These are phyloP conservation scores for Neoitamus cyanurus DNA, from an alignment of 2,888 invertebrate species.

Conservation along the genomic window DNA sequence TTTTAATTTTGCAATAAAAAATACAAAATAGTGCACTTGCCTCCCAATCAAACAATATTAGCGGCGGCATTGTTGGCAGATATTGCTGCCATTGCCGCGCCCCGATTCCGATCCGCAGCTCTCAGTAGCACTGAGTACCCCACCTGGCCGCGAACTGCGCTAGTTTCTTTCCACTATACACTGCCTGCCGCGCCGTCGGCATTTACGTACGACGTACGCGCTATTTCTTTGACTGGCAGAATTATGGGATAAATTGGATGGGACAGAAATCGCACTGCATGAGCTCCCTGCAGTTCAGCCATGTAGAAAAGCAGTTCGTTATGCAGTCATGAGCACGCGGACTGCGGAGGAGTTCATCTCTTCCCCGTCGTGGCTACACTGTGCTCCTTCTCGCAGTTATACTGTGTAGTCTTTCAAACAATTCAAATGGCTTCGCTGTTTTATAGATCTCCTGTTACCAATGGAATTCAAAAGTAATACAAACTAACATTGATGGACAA, in stretches of 20 bases:
- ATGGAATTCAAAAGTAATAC: not conserved
- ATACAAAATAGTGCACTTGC: conserved; percentile 37
- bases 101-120: not conserved
- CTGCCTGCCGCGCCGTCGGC: not conserved
- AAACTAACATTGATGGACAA: not conserved
- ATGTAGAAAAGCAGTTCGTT: not conserved
- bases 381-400: not conserved
- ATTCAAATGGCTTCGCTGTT: not conserved
- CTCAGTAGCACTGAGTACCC: not conserved
- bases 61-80: conserved; percentile 22
- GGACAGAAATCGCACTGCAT: not conserved
- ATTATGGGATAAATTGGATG: not conserved
- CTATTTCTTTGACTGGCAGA: not conserved
- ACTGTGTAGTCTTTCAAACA: not conserved
- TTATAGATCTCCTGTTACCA: not conserved
- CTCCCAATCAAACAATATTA: conserved; percentile 41
- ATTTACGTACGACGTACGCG: not conserved
- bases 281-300: not conserved
- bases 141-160: not conserved
- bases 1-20: conserved; percentile 46
- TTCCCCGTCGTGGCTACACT: too few species aligned
- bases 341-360: not conserved
- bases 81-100: not conserved
- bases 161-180: not conserved
- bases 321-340: not conserved